Conservation (phyloP, 2,797 vertebrate genomes). For the Rhodeus uyekii region DNA sequence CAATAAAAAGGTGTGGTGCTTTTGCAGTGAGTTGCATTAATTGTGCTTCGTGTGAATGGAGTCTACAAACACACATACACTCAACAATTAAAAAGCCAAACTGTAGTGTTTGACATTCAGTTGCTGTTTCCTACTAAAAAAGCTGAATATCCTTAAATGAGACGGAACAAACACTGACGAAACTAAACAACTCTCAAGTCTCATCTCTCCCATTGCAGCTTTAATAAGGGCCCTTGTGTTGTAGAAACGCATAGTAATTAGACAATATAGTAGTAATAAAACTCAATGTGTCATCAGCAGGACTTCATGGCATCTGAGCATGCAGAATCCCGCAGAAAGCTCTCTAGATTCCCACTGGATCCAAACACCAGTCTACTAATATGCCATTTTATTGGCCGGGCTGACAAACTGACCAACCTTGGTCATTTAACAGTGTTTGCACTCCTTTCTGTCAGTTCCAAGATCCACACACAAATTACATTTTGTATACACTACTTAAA, state of each 20-base stretch:
- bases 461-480: neutral
- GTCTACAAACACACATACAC: neutral
- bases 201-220: conserved; percentile 1
- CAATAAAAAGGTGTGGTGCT: neutral
- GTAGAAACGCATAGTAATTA: conserved; percentile 12
- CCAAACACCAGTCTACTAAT: neutral
- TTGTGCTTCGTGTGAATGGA: conserved; percentile 2
- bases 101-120: conserved; percentile 52
- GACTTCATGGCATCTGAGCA: neutral
- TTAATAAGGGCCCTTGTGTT: conserved; percentile 30
- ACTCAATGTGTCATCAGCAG: neutral
- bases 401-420: neutral
- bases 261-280: neutral
- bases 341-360: neutral
- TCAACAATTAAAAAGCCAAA: neutral
- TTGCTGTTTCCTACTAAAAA: conserved; percentile 46
- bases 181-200: neutral
- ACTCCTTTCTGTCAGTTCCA: neutral
- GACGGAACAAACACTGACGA: neutral
- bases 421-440: neutral
- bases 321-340: conserved; percentile 1
- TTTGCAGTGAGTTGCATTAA: neutral
- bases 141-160: neutral
- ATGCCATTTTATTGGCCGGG: neutral
- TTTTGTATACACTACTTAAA: neutral